A percentile compares a stretch with the other conserved stretches of the same genome.
These are phyloP conservation scores for Saguinus midas DNA, from an alignment of 2,113 vertebrate genomes.

Conservation along the genomic window DNA sequence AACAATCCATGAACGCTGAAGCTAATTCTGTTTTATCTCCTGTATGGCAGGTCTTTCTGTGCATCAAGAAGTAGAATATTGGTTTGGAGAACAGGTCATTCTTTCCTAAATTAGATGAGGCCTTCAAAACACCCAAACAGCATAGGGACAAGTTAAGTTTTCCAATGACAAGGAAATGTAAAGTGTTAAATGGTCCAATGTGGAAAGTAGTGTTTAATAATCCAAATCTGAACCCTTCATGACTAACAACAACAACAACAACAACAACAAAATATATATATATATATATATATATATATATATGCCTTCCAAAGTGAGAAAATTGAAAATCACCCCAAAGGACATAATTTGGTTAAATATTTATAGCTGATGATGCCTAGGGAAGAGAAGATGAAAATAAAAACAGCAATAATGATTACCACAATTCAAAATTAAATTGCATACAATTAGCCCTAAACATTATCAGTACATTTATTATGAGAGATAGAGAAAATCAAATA, in stretches of 20 bases:
- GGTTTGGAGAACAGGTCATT: neutral
- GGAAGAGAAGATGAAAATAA: conserved; percentile 63
- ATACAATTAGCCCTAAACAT: conserved; percentile 60
- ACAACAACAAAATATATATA: conserved; percentile 56
- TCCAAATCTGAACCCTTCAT: conserved; percentile 57
- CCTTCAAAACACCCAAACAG: neutral
- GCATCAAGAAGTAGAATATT: neutral
- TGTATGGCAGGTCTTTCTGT: neutral
- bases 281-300: too few relatives aligned
- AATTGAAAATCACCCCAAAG: conserved; percentile 61
- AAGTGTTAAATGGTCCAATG: conserved; percentile 55
- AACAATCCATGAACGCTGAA: neutral
- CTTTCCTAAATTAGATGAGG: conserved; percentile 35
- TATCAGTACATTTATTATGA: conserved; percentile 50
- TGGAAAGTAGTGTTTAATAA: conserved; percentile 67
- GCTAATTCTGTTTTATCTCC: neutral
- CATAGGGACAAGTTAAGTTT: conserved; percentile 18
- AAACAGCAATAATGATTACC: conserved; percentile 66
- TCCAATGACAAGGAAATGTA: conserved; percentile 54
- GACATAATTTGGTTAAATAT: conserved; percentile 41
- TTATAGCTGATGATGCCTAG: conserved; percentile 38
- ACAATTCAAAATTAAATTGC: conserved; percentile 63
- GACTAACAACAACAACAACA: neutral
- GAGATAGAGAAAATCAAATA: conserved; percentile 33
- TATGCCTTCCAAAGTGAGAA: conserved; percentile 12